Evolutionary conservation across 1,140 invertebrate species (phyloP), one percentile per base, ranked within the genome.

Genomic region (Aradophagus sp.): DNA sequence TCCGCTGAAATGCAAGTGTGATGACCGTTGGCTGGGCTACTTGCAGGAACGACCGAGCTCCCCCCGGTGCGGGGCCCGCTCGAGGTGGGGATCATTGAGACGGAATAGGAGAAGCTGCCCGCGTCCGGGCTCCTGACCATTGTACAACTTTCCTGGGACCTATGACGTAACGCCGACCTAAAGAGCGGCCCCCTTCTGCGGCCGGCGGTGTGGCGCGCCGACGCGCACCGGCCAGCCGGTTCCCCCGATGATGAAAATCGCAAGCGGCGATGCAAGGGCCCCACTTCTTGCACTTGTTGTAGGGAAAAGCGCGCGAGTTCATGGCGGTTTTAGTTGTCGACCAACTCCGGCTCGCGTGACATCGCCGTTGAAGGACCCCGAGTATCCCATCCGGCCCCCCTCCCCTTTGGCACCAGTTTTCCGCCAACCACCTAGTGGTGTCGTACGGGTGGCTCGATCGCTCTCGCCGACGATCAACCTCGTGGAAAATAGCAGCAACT

Each of bases 141-240:
- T 81, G 73, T 74, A 73, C 71, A 78, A 79, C 66, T 77, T 79
- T 80, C 72, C 67, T 66, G 47, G 65, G 36, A 53, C 36, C 34
- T 41, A 27, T 83, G 77, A 82, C 52, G 77, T 77, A 83, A 83
- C 20, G n/a, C 12, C 19, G 58, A 62, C 59, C 32, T 26, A 29
- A 59, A 47, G 67, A 66, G 61, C 59, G 66, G 36, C 32, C 56
- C 48, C 65, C 50, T 55, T 59, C 63, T 58, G 41, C 26, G 7
- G 0, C 20, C 12, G n/a, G 19, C 17, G 29, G n/a, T 11, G 6
- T 12, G 29, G n/a, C 13, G 6, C 8, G 27, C 10, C 20, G 41
- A 35, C 23, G 23, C 23, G 23, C 13, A 56, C 17, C 19, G 13
- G 16, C 14, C n/a, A 5, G 2, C 15, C 2, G 42, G 19, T 44